Base-by-base conservation (phyloP, 2,113 vertebrate species). In the Myiopsitta monachus region DNA sequence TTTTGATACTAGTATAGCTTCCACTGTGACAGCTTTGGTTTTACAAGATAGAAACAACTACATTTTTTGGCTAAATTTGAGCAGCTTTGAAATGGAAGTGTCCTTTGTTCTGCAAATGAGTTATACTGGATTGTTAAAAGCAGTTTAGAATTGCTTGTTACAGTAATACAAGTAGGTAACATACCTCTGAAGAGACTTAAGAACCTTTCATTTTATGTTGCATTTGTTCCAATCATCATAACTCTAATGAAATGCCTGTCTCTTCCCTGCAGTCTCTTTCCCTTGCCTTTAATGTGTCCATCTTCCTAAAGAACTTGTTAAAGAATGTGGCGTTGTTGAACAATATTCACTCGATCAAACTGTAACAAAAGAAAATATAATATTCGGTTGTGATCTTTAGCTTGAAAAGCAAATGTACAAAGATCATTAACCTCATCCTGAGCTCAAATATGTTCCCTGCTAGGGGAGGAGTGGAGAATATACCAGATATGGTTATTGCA, bases 261-360 rank as follows among this genome's bases (percentile, higher is more conserved):
- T 89, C 39, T 72, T 12, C 69, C 44, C 54, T 61, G n/a, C 44
- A n/a, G 39, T 39, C 27, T 63, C 43, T 47, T 86, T 62, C 22
- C 44, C 7, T 52, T 82, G 16, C 36, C 81, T 94, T 93, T 91
- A 68, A 79, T 61, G 43, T 88, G 68, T 54, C 73, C 18, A 3
- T 87, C 83, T 77, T 69, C 24, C 54, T 84, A 33, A 88, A 73
- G 33, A 91, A 63, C 30, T 39, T 84, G 19, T 54, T 82, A 54
- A 59, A 67, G 43, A 88, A 28, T 0, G 1, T 43, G 24, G 6
- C 44, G 2, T 15, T 83, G 46, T 55, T 0, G 0, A 69, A 41
- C 31, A 49, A 1, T 26, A 36, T 67, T 92, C 33, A 38, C 55
- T 86, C 92, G 79, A 83, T 87, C 80, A 87, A 36, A 59, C 33